Conservation (phyloP, 2,888 invertebrate genomes). For the Tachina lurida region DNA sequence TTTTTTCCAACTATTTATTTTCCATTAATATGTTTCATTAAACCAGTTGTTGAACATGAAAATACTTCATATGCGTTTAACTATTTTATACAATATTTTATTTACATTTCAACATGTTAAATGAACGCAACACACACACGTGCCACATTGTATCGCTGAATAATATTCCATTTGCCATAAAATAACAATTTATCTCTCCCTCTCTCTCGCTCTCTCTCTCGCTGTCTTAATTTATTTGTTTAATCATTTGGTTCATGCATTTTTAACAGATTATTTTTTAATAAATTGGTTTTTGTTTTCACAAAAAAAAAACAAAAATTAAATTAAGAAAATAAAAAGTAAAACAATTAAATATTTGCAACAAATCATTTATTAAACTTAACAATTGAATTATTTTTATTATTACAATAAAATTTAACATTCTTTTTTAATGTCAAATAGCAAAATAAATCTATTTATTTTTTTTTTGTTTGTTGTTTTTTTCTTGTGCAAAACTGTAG, state of each 20-base stretch:
- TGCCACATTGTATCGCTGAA: constrained; percentile 53
- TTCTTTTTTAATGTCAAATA: constrained; percentile 35
- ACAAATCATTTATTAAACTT: constrained; percentile 64
- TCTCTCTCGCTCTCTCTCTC: too few species aligned
- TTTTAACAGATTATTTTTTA: constrained; percentile 39
- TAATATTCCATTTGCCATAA: constrained; percentile 65
- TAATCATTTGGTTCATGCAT: constrained; percentile 42
- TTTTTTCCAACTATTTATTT: background rate
- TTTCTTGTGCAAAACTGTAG: background rate
- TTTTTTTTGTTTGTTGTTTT: constrained; percentile 37
- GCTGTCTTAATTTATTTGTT: constrained; percentile 35
- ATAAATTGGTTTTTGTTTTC: constrained; percentile 30
- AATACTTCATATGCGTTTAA: background rate
- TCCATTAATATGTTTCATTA: background rate
- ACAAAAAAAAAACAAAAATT: background rate
- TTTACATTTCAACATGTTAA: constrained; percentile 6
- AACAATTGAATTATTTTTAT: constrained; percentile 53
- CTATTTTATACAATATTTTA: constrained; percentile 15
- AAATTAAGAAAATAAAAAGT: background rate
- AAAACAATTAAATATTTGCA: background rate
- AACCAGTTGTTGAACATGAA: background rate
- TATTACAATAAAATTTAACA: constrained; percentile 28
- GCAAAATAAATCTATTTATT: constrained; percentile 27
- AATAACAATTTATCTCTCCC: constrained; percentile 18
- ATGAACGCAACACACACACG: background rate